These are phyloP conservation scores for Setophaga petechia DNA, from an alignment of 2,113 vertebrate genomes.

Conservation along the genomic window DNA sequence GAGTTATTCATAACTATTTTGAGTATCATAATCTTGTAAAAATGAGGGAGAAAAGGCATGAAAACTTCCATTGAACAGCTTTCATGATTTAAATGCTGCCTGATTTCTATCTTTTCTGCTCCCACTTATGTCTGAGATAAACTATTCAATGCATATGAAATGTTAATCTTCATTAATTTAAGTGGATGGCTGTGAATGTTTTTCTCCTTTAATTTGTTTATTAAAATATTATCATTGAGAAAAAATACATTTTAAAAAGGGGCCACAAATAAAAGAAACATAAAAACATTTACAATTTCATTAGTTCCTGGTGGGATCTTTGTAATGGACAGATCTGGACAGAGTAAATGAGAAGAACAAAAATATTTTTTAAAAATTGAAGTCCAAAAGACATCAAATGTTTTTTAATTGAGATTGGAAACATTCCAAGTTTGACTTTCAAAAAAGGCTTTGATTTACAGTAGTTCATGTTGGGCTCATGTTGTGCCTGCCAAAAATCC, in stretches of 20 bases:
- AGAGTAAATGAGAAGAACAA: slow-evolving; percentile 11
- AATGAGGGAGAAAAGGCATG: neutral
- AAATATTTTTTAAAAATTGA: slow-evolving; percentile 29
- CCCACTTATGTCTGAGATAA: neutral
- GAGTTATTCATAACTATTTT: slow-evolving; percentile 63
- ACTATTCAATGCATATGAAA: neutral
- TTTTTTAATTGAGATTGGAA: slow-evolving; percentile 82
- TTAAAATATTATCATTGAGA: neutral
- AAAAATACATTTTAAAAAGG: neutral
- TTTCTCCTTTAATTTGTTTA: neutral
- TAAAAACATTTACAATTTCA: neutral
- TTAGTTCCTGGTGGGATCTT: slow-evolving; percentile 13
- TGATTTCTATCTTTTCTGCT: slow-evolving; percentile 2
- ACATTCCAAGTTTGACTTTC: slow-evolving; percentile 78
- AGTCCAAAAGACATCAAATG: slow-evolving; percentile 74
- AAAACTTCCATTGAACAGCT: slow-evolving; percentile 18
- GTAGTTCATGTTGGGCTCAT: slow-evolving; percentile 79
- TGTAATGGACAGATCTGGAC: slow-evolving; percentile 6
- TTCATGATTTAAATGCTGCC: slow-evolving; percentile 16
- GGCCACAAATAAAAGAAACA: neutral
- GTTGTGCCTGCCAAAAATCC: slow-evolving; percentile 82
- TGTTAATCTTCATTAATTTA: slow-evolving; percentile 16
- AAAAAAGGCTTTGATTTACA: slow-evolving; percentile 80
- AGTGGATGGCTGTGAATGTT: neutral
- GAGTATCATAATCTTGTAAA: slow-evolving; percentile 25